Evolutionary conservation across 53 echinoderm and acorn worm genomes (phyloP).

Genomic region (Mesocentrotus franciscanus): DNA sequence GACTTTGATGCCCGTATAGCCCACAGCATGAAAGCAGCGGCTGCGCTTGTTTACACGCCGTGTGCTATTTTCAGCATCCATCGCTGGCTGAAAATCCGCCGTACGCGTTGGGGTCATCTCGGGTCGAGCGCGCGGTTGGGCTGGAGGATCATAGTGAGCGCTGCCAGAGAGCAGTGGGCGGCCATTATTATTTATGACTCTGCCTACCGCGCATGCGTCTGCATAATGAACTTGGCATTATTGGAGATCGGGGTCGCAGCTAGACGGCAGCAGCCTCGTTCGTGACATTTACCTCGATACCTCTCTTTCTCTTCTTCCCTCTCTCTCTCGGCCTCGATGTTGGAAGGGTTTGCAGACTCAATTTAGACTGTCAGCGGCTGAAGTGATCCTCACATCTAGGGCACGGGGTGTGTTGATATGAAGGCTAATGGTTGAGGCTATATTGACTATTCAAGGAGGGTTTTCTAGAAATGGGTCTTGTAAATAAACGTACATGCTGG

Average conservation of each 20-base stretch:
- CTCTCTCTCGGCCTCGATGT: conserved; percentile 36
- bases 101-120: conserved; percentile 61
- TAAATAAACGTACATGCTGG: conserved; percentile 66
- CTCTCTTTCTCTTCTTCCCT: conserved; percentile 15
- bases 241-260: conserved; percentile 42
- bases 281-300: conserved; percentile 64
- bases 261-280: conserved; percentile 63
- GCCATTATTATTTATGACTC: conserved; percentile 67
- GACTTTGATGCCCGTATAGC: conserved; percentile 68
- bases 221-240: conserved; percentile 69
- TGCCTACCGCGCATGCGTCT: conserved; percentile 58
- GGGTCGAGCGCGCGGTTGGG: conserved; percentile 66
- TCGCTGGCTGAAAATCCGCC: conserved; percentile 52
- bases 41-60: conserved; percentile 71
- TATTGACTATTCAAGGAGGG: conserved; percentile 68
- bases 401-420: conserved; percentile 65
- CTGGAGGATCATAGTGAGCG: conserved; percentile 42
- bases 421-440: conserved; percentile 67
- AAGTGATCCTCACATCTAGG: conserved; percentile 64
- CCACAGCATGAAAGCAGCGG: conserved; percentile 69
- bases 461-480: conserved; percentile 65
- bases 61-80: conserved; percentile 71
- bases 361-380: conserved; percentile 59
- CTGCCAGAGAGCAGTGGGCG: conserved; percentile 36
- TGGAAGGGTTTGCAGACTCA: conserved; percentile 64